Conservation (phyloP, 2,113 vertebrate species). For the Pelecanus crispus region DNA sequence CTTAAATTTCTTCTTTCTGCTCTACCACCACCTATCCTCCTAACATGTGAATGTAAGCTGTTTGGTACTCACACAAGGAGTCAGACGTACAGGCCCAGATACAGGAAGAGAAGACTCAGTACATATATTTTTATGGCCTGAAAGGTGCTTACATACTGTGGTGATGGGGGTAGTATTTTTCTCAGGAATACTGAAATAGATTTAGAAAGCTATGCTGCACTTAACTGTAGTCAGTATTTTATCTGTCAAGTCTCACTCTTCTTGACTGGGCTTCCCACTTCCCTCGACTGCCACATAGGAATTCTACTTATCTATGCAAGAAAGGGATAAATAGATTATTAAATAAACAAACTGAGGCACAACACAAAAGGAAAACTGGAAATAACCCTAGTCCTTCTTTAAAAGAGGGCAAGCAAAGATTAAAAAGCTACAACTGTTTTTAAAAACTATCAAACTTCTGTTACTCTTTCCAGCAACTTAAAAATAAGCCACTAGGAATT, state of each 20-base stretch:
- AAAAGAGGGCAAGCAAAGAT: background rate
- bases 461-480: background rate
- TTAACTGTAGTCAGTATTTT: background rate
- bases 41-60: background rate
- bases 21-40: background rate
- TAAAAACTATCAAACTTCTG: background rate
- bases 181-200: background rate
- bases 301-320: background rate
- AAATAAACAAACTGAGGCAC: background rate
- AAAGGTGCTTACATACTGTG: background rate
- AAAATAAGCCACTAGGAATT: background rate
- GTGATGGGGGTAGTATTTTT: background rate
- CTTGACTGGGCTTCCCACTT: background rate
- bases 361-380: background rate
- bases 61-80: background rate
- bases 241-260: background rate
- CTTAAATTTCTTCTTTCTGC: background rate
- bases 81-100: background rate
- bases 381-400: background rate
- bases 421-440: background rate
- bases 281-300: background rate
- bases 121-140: slow-evolving; percentile 9
- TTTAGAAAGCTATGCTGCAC: background rate
- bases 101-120: background rate
- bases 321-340: background rate